A percentile compares a stretch with the other conserved stretches of the same genome.
phyloP scores from a whole-genome alignment of 1,140 invertebrate genomes.

The Anadara kagoshimensis region DNA sequence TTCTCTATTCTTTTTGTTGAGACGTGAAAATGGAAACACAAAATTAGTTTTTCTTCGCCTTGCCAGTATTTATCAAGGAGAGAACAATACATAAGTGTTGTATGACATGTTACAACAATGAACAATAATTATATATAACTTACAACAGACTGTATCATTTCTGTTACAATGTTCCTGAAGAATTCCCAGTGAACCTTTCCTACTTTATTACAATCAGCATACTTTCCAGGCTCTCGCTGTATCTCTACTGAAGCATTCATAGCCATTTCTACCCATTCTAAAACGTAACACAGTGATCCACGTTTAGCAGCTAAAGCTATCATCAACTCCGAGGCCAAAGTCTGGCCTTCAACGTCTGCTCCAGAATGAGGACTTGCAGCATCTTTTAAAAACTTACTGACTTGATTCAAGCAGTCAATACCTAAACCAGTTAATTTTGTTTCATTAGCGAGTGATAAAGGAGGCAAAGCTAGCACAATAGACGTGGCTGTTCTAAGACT shows the following conservation, averaged over 20 bases:
- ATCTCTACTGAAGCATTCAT: slow-evolving; percentile 49
- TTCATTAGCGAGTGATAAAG: slow-evolving; percentile 80
- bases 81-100: no score
- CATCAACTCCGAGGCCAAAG: slow-evolving; percentile 77
- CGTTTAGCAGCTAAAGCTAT: slow-evolving; percentile 79
- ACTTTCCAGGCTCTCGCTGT: slow-evolving; percentile 14
- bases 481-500: slow-evolving; percentile 78
- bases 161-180: slow-evolving; percentile 59
- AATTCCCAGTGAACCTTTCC: slow-evolving; percentile 57
- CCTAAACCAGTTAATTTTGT: slow-evolving; percentile 78
- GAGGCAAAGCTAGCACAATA: slow-evolving; percentile 78
- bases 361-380: slow-evolving; percentile 75
- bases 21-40: no score
- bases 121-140: slow-evolving; percentile 20
- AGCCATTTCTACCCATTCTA: slow-evolving; percentile 82
- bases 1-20: no score
- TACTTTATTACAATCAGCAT: slow-evolving; percentile 14
- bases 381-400: slow-evolving; percentile 77
- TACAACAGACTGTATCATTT: slow-evolving; percentile 69
- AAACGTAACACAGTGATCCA: slow-evolving; percentile 78
- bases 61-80: no score
- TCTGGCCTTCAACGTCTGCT: slow-evolving; percentile 76
- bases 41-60: no score
- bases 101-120: no score
- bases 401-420: slow-evolving; percentile 75